These are phyloP conservation scores for Pseudococcus viburni DNA, from an alignment of 2,888 invertebrate species.

Conservation along the genomic window DNA sequence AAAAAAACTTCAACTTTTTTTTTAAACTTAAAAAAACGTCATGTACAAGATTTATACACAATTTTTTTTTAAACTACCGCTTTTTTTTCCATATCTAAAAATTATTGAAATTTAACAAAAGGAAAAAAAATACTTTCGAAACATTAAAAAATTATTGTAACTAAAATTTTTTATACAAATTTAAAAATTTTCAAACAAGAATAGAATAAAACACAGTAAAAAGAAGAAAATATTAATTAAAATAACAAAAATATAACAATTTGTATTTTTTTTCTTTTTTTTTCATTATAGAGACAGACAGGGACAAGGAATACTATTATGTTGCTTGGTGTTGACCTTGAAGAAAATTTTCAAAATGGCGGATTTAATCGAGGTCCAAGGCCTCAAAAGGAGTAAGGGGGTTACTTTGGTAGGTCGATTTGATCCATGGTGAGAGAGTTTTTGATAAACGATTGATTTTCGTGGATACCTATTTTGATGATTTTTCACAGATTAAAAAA, in stretches of 20 bases:
- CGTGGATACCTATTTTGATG: no score
- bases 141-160: conserved; percentile 59
- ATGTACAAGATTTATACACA: conserved; percentile 60
- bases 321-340: conserved; percentile 60
- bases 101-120: conserved; percentile 60
- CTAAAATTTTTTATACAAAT: conserved; percentile 51
- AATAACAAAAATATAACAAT: conserved; percentile 61
- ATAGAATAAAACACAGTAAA: conserved; percentile 49
- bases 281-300: conserved; percentile 13
- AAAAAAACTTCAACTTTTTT: conserved; percentile 54
- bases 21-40: conserved; percentile 55
- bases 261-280: not conserved
- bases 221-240: conserved; percentile 54
- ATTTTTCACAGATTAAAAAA: no score
- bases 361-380: not conserved
- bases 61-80: conserved; percentile 49
- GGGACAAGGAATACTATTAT: conserved; percentile 40
- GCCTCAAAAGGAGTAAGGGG: not conserved
- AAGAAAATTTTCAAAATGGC: conserved; percentile 10
- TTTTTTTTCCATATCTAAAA: conserved; percentile 57
- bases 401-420: no score
- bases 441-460: no score
- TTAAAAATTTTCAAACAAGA: conserved; percentile 40
- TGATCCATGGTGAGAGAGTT: no score
- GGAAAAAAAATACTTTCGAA: conserved; percentile 28